These are phyloP conservation scores for Eumaeus atala DNA, from an alignment of 1,140 invertebrate species.

Conservation along the genomic window DNA sequence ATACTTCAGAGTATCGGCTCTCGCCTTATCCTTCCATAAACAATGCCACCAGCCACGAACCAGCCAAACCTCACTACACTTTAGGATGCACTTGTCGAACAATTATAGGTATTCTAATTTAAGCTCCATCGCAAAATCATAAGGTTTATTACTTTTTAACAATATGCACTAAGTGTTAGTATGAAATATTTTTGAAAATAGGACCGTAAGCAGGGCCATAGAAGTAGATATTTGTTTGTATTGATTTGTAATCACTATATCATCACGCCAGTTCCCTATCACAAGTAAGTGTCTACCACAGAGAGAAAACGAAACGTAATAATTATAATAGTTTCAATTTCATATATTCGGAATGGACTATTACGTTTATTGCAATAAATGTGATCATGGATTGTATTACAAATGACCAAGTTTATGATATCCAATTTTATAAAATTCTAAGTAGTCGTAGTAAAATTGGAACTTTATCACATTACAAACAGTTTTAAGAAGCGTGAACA, in stretches of 20 bases:
- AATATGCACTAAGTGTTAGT: too few relatives aligned
- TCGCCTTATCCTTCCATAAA: too few relatives aligned
- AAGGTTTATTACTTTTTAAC: too few relatives aligned
- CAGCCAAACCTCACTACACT: too few relatives aligned
- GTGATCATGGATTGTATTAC: constrained; percentile 14
- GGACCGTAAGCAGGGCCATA: not conserved
- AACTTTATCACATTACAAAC: constrained; percentile 9
- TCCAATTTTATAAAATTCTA: not conserved
- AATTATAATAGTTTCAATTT: constrained; percentile 18
- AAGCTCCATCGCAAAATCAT: not conserved
- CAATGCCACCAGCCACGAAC: too few relatives aligned
- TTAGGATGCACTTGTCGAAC: too few relatives aligned
- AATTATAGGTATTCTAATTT: not conserved
- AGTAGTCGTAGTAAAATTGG: not conserved
- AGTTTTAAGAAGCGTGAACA: not conserved
- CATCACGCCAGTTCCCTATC: too few relatives aligned
- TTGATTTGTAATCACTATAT: too few relatives aligned
- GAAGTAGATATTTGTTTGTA: not conserved
- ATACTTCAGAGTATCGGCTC: constrained; percentile 29
- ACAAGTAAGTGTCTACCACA: too few relatives aligned
- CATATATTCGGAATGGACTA: constrained; percentile 11
- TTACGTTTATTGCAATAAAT: constrained; percentile 16
- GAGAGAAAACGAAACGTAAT: too few relatives aligned
- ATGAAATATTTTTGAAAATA: not conserved
- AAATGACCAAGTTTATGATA: not conserved